phyloP scores from a whole-genome alignment of 2,113 vertebrate genomes.

The Erythrocercus mccallii region DNA sequence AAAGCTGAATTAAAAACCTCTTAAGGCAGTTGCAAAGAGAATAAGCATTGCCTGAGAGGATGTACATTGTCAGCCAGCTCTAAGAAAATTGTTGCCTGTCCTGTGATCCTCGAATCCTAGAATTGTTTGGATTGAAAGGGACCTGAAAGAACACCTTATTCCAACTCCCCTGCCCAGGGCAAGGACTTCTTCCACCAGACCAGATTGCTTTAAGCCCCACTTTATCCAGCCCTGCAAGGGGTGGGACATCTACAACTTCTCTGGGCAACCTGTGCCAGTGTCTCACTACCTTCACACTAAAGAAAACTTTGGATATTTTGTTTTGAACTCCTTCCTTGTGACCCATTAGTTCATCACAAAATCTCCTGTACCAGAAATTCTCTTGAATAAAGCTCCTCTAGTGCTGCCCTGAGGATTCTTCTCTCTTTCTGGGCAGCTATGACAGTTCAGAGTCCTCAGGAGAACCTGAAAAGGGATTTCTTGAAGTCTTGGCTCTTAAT shows the following conservation, averaged over 20 bases:
- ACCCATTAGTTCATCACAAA: not conserved
- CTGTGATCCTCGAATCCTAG: not conserved
- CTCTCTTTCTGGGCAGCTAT: not conserved
- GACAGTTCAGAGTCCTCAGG: not conserved
- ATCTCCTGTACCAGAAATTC: not conserved
- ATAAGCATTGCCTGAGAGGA: not conserved
- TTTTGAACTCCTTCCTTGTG: not conserved
- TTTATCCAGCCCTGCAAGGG: not conserved
- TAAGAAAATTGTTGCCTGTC: not conserved
- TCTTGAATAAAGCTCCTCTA: not conserved
- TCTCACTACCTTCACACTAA: not conserved
- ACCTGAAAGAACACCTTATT: not conserved
- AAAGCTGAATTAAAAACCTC: conserved; percentile 5
- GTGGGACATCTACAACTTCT: not conserved
- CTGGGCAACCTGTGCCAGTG: not conserved
- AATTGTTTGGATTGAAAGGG: not conserved
- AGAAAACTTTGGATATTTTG: not conserved
- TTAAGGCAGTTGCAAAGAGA: not conserved
- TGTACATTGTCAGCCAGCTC: not conserved
- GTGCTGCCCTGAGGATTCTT: not conserved
- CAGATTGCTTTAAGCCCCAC: not conserved
- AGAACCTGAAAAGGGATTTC: not conserved
- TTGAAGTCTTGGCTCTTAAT: not conserved
- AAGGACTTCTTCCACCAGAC: not conserved
- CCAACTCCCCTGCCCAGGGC: not conserved